A percentile compares a stretch with the other conserved stretches of the same genome.
phyloP scores from a whole-genome alignment of 2,113 vertebrate species.

The Acanthisitta chloris region DNA sequence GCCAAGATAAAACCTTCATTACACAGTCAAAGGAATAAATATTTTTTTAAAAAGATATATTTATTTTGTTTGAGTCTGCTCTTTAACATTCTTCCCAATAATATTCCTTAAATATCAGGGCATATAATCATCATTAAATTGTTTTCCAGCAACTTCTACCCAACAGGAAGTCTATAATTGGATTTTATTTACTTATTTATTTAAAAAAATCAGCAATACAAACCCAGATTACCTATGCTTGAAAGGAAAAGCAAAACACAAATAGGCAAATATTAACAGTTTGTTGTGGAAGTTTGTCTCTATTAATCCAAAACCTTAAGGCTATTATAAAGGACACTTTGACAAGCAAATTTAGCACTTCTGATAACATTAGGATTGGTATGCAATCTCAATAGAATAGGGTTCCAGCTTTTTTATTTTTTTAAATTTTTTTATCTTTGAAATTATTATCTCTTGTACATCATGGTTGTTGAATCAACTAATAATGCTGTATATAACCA shows the following conservation, averaged over 20 bases:
- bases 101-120: neutral
- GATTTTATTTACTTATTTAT: neutral
- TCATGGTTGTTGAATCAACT: neutral
- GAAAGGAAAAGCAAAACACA: neutral
- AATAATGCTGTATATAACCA: neutral
- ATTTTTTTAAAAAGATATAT: neutral
- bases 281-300: neutral
- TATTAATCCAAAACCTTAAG: neutral
- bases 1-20: rapidly evolving
- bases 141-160: neutral
- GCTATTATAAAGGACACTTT: neutral
- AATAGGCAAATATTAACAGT: neutral
- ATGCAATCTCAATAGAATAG: neutral
- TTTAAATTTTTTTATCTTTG: neutral
- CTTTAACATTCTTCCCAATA: neutral
- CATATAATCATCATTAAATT: neutral
- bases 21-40: neutral
- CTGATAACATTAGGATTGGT: neutral
- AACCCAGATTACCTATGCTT: neutral
- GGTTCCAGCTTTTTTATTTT: neutral
- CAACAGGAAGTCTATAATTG: neutral
- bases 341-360: neutral
- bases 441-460: neutral
- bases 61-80: neutral
- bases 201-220: neutral